Evolutionary conservation across 2,888 invertebrate genomes (phyloP).

Genomic region (Melitaea athalia): DNA sequence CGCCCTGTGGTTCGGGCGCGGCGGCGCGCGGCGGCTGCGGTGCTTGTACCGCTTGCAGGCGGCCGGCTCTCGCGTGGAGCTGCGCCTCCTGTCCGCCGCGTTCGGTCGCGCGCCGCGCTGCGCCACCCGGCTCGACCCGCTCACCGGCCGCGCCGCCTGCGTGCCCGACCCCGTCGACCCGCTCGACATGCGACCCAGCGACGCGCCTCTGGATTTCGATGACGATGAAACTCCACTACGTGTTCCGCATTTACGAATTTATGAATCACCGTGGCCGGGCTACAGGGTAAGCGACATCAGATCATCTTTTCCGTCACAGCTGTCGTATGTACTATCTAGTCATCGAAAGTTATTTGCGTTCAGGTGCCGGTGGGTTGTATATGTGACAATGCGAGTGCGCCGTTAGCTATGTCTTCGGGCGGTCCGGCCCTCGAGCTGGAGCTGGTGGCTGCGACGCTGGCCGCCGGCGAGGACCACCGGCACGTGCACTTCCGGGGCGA

Average conservation of each 20-base stretch:
- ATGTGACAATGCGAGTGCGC: constrained; percentile 86
- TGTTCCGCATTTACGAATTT: constrained; percentile 81
- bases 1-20: constrained; percentile 91
- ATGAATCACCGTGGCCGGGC: constrained; percentile 88
- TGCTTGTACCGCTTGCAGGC: constrained; percentile 90
- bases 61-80: constrained; percentile 84
- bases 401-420: constrained; percentile 53
- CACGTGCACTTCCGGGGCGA: constrained; percentile 89
- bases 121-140: constrained; percentile 86
- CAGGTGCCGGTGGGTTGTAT: constrained; percentile 88
- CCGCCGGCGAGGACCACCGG: constrained; percentile 90
- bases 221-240: constrained; percentile 69
- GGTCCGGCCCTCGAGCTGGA: constrained; percentile 86
- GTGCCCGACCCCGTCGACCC: constrained; percentile 49
- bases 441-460: constrained; percentile 88
- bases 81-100: constrained; percentile 86
- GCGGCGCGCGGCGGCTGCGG: constrained; percentile 88
- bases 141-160: constrained; percentile 84
- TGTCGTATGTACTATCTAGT: not conserved
- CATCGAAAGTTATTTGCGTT: not conserved
- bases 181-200: constrained; percentile 43
- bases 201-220: constrained; percentile 47
- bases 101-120: constrained; percentile 85
- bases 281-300: constrained; percentile 66
- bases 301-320: no score